Base-by-base conservation (phyloP, 37 sponge, comb jelly and placozoan species). In the Oopsacas minuta region DNA sequence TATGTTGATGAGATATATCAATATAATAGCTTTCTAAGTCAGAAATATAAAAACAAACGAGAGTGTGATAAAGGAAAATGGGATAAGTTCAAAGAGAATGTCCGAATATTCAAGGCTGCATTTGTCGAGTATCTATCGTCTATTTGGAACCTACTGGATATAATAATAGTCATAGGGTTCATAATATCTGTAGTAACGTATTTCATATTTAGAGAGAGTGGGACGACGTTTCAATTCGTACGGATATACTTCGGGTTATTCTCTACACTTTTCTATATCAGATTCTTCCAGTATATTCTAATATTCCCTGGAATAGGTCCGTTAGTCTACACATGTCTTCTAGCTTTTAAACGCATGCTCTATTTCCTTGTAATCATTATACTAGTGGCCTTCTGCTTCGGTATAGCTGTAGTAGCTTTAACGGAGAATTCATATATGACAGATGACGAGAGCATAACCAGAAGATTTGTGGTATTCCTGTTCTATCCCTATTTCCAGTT, bases 291-390 rank as follows among this genome's bases (percentile, higher is more conserved):
- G 28, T 61, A 61, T n/a, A 61, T 61, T 34, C 30, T 61, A n/a
- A 61, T 61, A 61, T 61, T 61, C 75, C 75, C 75, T 10, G 75
- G 75, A 3, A 61, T 61, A 10, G 75, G 75, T 10, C 75, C 75
- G 22, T 34, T 61, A 3, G 75, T 61, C 17, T 61, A 61, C 30
- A 61, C 75, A 5, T 61, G 75, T 61, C 28, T 61, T 3, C 22
- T 61, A 20, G 75, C 75, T 34, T 61, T 61, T 34, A 61, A 61
- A 61, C 75, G 75, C 28, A 61, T 61, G 75, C 30, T 61, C 3
- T 61, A 61, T 34, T 61, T 61, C 75, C 30, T 61, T 3, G 30
- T 61, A 3, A 61, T 61, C 22, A 61, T 61, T 3, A 3, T 61
- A 5, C 28, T 61, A 61, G 75, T 61, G 75, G 75, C 75, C 32